These are phyloP conservation scores for Buteo buteo DNA, from an alignment of 2,113 vertebrate genomes.

Conservation along the genomic window DNA sequence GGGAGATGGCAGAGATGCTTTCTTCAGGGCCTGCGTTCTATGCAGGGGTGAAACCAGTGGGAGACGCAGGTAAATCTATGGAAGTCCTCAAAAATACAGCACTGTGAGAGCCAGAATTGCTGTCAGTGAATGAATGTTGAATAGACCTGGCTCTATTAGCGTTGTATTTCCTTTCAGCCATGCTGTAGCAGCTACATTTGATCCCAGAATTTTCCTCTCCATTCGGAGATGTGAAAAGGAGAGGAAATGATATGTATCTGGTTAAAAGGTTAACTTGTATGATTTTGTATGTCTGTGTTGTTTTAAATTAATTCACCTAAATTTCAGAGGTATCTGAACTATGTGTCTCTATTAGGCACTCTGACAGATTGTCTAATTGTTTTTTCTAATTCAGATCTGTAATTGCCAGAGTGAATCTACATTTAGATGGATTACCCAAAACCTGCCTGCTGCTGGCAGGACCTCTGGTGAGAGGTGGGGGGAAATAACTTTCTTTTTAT, in stretches of 20 bases:
- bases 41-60: background rate
- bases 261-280: background rate
- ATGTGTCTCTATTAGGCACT: background rate
- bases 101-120: accelerated
- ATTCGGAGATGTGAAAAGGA: accelerated
- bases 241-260: accelerated
- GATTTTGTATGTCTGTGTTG: background rate
- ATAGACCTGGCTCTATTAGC: background rate
- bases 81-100: no score
- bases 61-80: background rate
- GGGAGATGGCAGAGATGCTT: no score
- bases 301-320: background rate
- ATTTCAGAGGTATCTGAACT: background rate
- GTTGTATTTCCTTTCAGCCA: accelerated
- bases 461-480: background rate
- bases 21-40: background rate
- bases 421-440: background rate
- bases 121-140: accelerated
- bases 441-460: background rate
- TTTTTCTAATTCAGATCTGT: background rate
- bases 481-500: background rate
- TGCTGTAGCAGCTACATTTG: background rate
- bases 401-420: background rate
- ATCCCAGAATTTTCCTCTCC: background rate
- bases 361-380: background rate